Conservation (phyloP, 1,140 invertebrate species). For the Aphelinus atriplicis region DNA sequence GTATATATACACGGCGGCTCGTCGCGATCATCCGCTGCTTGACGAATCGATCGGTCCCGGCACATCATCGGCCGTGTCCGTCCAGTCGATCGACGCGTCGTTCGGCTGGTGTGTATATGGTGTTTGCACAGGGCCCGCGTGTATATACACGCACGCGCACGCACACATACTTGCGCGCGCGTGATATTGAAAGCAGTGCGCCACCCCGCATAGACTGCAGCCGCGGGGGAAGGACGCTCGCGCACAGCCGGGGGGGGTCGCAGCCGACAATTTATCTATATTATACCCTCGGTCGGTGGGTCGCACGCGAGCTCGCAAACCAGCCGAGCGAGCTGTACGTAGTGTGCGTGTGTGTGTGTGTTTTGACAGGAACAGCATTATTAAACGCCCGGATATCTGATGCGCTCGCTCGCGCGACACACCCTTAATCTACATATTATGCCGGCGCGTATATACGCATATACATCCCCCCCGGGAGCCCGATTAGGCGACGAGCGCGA, state of each 20-base stretch:
- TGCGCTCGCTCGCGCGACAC: constrained; percentile 55
- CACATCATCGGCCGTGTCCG: constrained; percentile 27
- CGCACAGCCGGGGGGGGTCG: constrained; percentile 21
- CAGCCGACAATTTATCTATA: constrained; percentile 63
- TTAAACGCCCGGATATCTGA: constrained; percentile 67
- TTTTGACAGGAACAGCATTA: constrained; percentile 68
- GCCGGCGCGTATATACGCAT: neutral
- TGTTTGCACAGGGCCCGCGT: constrained; percentile 39
- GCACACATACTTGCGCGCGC: neutral
- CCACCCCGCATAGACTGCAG: neutral
- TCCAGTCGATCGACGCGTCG: too few relatives aligned
- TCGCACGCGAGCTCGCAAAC: constrained; percentile 26
- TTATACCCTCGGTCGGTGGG: constrained; percentile 64
- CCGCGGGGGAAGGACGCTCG: constrained; percentile 38
- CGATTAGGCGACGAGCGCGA: constrained; percentile 3
- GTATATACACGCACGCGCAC: neutral
- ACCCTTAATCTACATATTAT: constrained; percentile 68
- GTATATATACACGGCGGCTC: too few relatives aligned
- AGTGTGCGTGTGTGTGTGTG: constrained; percentile 51
- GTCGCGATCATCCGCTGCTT: neutral
- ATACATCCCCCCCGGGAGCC: neutral
- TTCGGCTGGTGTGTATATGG: neutral
- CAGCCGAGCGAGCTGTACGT: neutral
- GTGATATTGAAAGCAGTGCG: neutral
- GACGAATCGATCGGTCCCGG: constrained; percentile 37